Conservation (phyloP, 2,888 invertebrate species). For the Mythimna loreyi region DNA sequence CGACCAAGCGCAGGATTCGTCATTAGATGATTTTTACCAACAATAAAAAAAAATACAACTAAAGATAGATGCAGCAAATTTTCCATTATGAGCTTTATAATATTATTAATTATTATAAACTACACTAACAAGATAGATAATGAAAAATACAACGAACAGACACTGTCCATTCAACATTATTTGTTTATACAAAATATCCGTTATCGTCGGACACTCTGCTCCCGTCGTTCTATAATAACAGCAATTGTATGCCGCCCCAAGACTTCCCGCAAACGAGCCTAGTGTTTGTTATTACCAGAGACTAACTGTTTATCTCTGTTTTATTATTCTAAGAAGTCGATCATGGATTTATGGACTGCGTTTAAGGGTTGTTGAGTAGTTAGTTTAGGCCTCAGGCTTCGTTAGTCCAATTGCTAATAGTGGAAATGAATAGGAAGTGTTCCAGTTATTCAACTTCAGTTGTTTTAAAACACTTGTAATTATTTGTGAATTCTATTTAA, state of each 20-base stretch:
- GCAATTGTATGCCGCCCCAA: constrained; percentile 72
- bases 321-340: constrained; percentile 64
- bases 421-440: constrained; percentile 32
- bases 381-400: constrained; percentile 41
- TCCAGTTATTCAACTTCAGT: constrained; percentile 3
- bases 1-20: too few relatives aligned
- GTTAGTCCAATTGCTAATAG: constrained; percentile 31
- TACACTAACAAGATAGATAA: too few relatives aligned
- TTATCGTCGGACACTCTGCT: constrained; percentile 60
- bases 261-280: constrained; percentile 65
- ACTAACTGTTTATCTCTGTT: constrained; percentile 74
- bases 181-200: constrained; percentile 67
- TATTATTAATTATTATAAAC: too few relatives aligned
- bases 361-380: constrained; percentile 58
- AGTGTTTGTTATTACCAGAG: constrained; percentile 73
- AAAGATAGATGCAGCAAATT: background rate
- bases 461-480: background rate
- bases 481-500: too few relatives aligned
- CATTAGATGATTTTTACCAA: too few relatives aligned
- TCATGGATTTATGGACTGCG: constrained; percentile 52
- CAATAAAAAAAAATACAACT: too few relatives aligned
- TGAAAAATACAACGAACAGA: constrained; percentile 21
- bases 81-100: background rate
- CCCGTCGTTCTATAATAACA: constrained; percentile 69
- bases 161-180: constrained; percentile 53